Percentiles rank a stretch among this genome's conserved stretches.
phyloP scores from a whole-genome alignment of 2,113 vertebrate species.

The Centropristis striata region DNA sequence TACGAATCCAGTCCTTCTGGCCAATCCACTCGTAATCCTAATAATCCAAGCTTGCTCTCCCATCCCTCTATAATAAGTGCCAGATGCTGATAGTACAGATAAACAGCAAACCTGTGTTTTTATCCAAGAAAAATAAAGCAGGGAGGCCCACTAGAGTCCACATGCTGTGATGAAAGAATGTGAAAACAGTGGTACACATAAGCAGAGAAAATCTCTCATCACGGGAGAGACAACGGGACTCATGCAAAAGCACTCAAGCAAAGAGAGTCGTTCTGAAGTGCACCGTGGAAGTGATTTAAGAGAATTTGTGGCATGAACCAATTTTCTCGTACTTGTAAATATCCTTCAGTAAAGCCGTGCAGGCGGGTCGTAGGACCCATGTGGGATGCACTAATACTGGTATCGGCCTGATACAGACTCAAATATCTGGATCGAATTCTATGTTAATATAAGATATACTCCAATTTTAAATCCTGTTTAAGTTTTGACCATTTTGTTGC shows the following conservation, averaged over 20 bases:
- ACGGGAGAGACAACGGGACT: constrained; percentile 30
- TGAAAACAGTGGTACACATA: constrained; percentile 70
- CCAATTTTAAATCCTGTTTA: no score
- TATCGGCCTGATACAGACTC: no score
- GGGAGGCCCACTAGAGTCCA: constrained; percentile 70
- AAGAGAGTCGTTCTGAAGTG: constrained; percentile 21
- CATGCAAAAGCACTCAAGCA: not conserved
- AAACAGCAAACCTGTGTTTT: constrained; percentile 82
- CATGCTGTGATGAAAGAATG: constrained; percentile 79
- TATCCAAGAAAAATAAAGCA: constrained; percentile 83
- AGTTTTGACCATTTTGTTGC: no score
- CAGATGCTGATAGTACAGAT: constrained; percentile 85
- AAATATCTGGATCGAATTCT: no score
- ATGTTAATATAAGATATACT: no score
- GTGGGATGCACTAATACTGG: not conserved
- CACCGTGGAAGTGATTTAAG: not conserved
- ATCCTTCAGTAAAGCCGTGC: not conserved
- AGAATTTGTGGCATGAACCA: not conserved
- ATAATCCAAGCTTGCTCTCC: constrained; percentile 80
- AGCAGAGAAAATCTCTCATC: constrained; percentile 52
- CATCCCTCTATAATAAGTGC: constrained; percentile 81
- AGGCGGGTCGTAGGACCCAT: not conserved
- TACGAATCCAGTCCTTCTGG: constrained; percentile 70
- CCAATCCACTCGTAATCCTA: constrained; percentile 80
- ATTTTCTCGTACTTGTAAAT: not conserved